Percentiles rank a stretch among this genome's conserved stretches.
phyloP scores from a whole-genome alignment of 2,797 vertebrate genomes.

The Pangasius macronema region DNA sequence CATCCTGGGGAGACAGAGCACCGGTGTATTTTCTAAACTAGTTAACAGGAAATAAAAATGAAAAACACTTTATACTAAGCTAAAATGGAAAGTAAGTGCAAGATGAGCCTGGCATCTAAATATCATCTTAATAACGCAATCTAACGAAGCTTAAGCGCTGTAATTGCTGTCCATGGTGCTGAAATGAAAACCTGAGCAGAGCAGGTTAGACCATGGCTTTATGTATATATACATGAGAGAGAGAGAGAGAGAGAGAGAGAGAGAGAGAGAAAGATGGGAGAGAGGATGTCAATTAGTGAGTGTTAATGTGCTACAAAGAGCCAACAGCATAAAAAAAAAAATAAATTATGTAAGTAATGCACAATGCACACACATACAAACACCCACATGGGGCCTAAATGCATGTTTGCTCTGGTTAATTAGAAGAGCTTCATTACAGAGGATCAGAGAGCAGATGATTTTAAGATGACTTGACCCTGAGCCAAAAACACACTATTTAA shows the following conservation, averaged over 20 bases:
- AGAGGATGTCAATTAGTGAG: not conserved
- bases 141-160: not conserved
- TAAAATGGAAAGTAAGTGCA: not conserved
- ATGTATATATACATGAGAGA: not conserved
- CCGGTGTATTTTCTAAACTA: not conserved
- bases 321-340: constrained; percentile 26
- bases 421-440: constrained; percentile 35
- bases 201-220: not conserved
- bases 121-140: not conserved
- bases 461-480: not conserved
- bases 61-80: not conserved
- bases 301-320: constrained; percentile 8
- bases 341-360: constrained; percentile 37
- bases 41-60: not conserved
- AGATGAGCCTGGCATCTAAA: not conserved
- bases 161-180: constrained; percentile 43
- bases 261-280: not conserved
- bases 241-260: not conserved
- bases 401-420: constrained; percentile 40
- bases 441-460: constrained; percentile 5
- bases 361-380: not conserved
- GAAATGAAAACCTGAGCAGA: constrained; percentile 1
- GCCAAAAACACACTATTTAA: not conserved
- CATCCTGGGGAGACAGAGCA: not conserved
- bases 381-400: not conserved